A percentile compares a stretch with the other conserved stretches of the same genome.
Conservation (phyloP, 2,797 vertebrate species). For the Hoplostethus mediterraneus region DNA sequence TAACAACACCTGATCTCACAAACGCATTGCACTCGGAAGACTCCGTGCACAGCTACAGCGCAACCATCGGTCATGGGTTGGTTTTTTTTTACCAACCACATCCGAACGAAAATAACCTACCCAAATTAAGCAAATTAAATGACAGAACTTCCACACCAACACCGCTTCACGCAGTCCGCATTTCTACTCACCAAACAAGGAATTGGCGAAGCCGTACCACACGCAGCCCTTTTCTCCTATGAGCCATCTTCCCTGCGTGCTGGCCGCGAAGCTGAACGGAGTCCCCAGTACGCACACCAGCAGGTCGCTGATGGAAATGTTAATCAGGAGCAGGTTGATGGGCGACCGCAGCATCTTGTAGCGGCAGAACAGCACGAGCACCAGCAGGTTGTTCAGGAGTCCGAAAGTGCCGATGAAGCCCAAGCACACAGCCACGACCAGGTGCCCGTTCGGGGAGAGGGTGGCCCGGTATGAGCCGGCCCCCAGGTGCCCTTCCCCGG, state of each 20-base stretch:
- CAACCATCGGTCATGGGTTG: not conserved
- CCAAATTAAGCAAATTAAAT: not conserved
- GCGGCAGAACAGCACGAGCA: conserved; percentile 86
- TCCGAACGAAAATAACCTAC: not conserved
- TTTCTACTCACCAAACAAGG: conserved; percentile 86
- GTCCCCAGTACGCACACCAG: conserved; percentile 88
- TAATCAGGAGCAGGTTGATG: conserved; percentile 88
- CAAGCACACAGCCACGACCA: conserved; percentile 84
- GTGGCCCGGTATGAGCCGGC: conserved; percentile 64
- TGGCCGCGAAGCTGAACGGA: conserved; percentile 90
- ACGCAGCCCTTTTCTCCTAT: conserved; percentile 85
- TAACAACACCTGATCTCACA: not conserved
- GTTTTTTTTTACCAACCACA: not conserved
- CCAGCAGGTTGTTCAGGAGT: conserved; percentile 85
- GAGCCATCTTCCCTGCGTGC: conserved; percentile 88
- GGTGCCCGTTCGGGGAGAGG: conserved; percentile 83
- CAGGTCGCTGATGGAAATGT: conserved; percentile 88
- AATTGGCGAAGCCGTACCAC: conserved; percentile 89
- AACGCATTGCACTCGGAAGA: not conserved
- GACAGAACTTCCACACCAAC: not conserved
- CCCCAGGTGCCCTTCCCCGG: conserved; percentile 69
- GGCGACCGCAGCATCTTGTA: conserved; percentile 87
- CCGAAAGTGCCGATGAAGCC: conserved; percentile 85
- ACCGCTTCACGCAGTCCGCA: not conserved
- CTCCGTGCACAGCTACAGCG: not conserved